phyloP scores from a whole-genome alignment of 1,140 invertebrate genomes.

The Propsilocerus akamusi region DNA sequence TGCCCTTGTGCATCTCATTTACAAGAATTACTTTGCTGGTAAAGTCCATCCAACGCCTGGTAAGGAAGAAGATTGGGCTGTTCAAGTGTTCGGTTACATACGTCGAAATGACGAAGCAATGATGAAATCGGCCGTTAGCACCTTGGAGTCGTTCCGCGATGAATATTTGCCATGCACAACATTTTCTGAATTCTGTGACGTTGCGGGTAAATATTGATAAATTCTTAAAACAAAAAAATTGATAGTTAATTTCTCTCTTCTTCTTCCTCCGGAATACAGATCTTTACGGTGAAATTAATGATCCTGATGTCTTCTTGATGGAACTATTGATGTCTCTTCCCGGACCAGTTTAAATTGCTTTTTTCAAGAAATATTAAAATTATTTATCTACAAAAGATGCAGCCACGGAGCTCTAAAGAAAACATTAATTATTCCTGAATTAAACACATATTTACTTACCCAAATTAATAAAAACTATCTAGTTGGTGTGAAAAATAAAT shows the following conservation, averaged over 20 bases:
- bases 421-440: too few relatives aligned
- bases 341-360: too few relatives aligned
- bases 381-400: too few relatives aligned
- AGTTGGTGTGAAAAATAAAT: too few relatives aligned
- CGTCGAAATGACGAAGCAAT: conserved; percentile 81
- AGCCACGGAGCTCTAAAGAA: too few relatives aligned
- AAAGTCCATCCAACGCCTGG: conserved; percentile 45
- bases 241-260: neutral
- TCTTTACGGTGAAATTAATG: conserved; percentile 19
- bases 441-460: too few relatives aligned
- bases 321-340: conserved; percentile 18
- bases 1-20: conserved; percentile 57
- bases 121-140: conserved; percentile 68
- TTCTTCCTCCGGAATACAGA: conserved; percentile 12
- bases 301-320: conserved; percentile 19
- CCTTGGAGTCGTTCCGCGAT: conserved; percentile 65
- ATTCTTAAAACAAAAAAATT: neutral
- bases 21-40: conserved; percentile 44
- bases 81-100: conserved; percentile 78
- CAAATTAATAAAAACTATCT: too few relatives aligned
- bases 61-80: conserved; percentile 71
- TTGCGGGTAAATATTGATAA: conserved; percentile 33
- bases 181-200: conserved; percentile 81
- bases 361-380: too few relatives aligned
- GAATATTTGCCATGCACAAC: conserved; percentile 79